phyloP scores from a whole-genome alignment of 2,113 vertebrate species.

The Anarhynchus alexandrinus region DNA sequence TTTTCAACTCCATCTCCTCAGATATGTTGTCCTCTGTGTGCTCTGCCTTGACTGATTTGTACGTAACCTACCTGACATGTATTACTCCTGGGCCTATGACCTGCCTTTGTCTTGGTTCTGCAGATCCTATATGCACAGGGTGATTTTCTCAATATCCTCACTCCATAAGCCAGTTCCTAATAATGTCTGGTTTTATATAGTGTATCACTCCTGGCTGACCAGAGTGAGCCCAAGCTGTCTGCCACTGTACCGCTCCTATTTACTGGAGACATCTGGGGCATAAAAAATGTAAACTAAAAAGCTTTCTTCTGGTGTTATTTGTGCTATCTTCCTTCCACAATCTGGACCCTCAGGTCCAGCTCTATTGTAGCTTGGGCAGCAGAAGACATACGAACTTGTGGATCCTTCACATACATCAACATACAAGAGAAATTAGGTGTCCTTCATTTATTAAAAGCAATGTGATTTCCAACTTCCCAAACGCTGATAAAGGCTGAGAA shows the following conservation, averaged over 20 bases:
- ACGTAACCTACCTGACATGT: rapidly evolving
- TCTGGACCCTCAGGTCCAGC: not conserved
- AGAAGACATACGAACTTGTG: not conserved
- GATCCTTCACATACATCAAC: not conserved
- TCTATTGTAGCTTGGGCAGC: not conserved
- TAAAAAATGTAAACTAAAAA: not conserved
- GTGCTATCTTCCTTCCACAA: not conserved
- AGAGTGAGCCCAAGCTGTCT: not conserved
- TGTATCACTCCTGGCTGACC: not conserved
- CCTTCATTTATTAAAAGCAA: not conserved
- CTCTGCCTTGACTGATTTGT: not conserved
- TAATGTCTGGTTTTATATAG: not conserved
- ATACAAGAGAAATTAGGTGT: not conserved
- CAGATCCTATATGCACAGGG: rapidly evolving
- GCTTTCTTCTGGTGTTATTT: not conserved
- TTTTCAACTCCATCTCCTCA: not conserved
- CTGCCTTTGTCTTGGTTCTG: not conserved
- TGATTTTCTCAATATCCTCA: not conserved
- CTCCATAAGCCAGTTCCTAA: not conserved
- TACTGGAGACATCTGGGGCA: not conserved
- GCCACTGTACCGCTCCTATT: not conserved
- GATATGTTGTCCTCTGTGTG: not conserved
- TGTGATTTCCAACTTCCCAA: not conserved
- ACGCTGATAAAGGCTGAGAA: not conserved
- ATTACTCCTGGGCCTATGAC: not conserved